phyloP scores from a whole-genome alignment of 1,140 invertebrate genomes.

The Copidosoma floridanum region DNA sequence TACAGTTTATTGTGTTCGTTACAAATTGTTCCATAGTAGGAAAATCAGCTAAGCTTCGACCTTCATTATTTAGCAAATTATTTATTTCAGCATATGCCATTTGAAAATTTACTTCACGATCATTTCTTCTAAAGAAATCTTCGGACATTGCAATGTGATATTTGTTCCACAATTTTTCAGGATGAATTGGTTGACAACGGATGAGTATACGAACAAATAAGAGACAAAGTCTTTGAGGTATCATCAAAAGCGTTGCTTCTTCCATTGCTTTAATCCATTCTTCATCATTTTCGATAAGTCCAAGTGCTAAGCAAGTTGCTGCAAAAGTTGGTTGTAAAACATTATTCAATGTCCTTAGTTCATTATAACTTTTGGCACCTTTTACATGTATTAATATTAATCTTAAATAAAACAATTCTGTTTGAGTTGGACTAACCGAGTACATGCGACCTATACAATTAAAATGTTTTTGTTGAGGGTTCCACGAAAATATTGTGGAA shows the following conservation, averaged over 20 bases:
- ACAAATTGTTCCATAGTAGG: too few relatives aligned
- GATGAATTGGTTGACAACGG: constrained; percentile 17
- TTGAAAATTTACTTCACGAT: background rate
- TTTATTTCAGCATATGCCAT: too few relatives aligned
- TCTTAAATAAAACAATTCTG: constrained; percentile 1
- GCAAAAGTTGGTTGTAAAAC: constrained; percentile 33
- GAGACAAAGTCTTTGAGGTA: background rate
- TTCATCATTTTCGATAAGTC: constrained; percentile 39
- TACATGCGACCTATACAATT: constrained; percentile 12
- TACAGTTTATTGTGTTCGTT: too few relatives aligned
- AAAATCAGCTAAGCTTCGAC: too few relatives aligned
- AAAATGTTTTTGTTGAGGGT: background rate
- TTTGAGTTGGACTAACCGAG: constrained; percentile 11
- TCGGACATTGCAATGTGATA: constrained; percentile 14
- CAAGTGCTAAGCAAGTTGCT: constrained; percentile 34
- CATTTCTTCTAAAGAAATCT: background rate
- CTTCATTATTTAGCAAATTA: background rate
- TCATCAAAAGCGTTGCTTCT: background rate
- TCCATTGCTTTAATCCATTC: constrained; percentile 31
- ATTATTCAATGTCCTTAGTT: constrained; percentile 41
- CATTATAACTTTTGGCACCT: constrained; percentile 41
- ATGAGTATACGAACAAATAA: constrained; percentile 16
- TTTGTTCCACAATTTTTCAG: constrained; percentile 13
- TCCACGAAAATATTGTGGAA: background rate
- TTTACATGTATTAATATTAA: constrained; percentile 37